These are phyloP conservation scores for Cervus canadensis DNA, from an alignment of 2,113 vertebrate species.

Conservation along the genomic window DNA sequence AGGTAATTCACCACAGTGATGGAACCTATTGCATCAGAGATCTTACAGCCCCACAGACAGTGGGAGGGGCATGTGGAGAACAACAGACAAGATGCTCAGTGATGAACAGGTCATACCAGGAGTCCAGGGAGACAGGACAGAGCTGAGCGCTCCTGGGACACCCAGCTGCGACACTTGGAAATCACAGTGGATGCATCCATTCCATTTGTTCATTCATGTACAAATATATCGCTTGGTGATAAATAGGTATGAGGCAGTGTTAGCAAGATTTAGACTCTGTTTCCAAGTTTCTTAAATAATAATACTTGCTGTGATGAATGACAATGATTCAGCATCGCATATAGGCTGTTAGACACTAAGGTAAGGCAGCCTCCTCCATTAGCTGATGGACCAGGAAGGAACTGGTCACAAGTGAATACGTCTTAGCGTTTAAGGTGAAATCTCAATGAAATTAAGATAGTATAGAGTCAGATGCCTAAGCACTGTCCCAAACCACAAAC, in stretches of 20 bases:
- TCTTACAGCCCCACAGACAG: slow-evolving; percentile 24
- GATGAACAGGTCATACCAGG: neutral
- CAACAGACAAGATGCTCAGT: neutral
- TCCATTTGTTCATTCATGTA: neutral
- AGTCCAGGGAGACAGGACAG: neutral
- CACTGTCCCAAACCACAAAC: neutral
- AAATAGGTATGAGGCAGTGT: neutral
- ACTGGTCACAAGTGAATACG: accelerated
- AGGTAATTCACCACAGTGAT: slow-evolving; percentile 55
- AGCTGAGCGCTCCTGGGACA: accelerated
- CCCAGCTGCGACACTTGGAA: neutral
- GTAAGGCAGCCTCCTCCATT: no score
- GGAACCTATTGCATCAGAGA: slow-evolving; percentile 42
- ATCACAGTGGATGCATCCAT: accelerated
- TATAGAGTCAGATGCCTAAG: neutral
- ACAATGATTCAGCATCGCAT: accelerated
- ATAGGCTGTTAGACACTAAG: neutral
- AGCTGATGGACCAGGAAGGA: neutral
- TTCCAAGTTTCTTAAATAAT: neutral
- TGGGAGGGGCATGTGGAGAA: accelerated
- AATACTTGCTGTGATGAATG: neutral
- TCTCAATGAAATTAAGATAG: neutral
- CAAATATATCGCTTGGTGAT: neutral
- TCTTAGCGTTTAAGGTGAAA: neutral
- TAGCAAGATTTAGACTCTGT: neutral